phyloP scores from a whole-genome alignment of 2,888 invertebrate genomes.

The Strigamia transsilvanica region DNA sequence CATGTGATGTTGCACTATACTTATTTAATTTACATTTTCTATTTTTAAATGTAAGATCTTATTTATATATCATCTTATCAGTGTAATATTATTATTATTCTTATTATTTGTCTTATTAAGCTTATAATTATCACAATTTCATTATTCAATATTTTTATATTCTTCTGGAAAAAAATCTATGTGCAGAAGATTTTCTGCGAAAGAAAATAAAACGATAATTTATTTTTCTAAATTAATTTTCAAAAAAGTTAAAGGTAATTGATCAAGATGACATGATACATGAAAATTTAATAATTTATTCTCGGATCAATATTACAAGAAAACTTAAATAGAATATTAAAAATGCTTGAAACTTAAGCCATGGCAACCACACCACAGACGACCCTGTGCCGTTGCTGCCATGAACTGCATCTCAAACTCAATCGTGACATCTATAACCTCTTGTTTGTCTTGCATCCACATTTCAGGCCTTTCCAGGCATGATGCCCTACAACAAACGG shows the following conservation, averaged over 20 bases:
- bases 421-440: constrained; percentile 3
- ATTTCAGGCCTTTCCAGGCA: constrained; percentile 88
- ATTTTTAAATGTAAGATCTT: constrained; percentile 17
- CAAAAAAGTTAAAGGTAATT: constrained; percentile 19
- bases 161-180: too few relatives aligned
- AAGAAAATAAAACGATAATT: neutral
- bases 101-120: too few relatives aligned
- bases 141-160: too few relatives aligned
- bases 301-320: constrained; percentile 32
- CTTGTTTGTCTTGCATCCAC: constrained; percentile 1
- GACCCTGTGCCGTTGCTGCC: neutral
- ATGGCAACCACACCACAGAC: constrained; percentile 38
- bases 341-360: constrained; percentile 11
- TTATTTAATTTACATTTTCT: constrained; percentile 32
- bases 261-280: constrained; percentile 35
- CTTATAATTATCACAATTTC: too few relatives aligned
- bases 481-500: constrained; percentile 95
- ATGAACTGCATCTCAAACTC: neutral
- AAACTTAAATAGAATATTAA: constrained; percentile 19
- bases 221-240: neutral
- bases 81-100: constrained; percentile 17
- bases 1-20: constrained; percentile 55
- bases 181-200: too few relatives aligned
- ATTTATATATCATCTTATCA: constrained; percentile 6
- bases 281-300: constrained; percentile 34